Conservation (phyloP, 2,797 vertebrate genomes). For the Onychomys leucogaster region DNA sequence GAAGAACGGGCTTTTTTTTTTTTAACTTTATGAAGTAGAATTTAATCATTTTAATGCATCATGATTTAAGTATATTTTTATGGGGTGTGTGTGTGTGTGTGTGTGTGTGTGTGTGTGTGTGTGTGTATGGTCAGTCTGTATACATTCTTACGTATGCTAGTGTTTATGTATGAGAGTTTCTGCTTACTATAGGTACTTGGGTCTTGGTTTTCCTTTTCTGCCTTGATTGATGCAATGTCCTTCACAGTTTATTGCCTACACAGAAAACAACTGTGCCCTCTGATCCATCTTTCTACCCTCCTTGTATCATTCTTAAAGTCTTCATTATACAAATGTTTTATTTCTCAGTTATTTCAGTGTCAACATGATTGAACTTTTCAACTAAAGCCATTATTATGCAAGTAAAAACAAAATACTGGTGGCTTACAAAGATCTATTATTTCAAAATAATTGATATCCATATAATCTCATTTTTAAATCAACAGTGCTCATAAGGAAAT, state of each 20-base stretch:
- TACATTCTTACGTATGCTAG: not conserved
- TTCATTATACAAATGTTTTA: not conserved
- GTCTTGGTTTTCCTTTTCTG: not conserved
- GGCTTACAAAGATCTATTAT: not conserved
- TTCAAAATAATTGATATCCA: not conserved
- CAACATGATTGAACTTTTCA: not conserved
- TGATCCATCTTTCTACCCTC: not conserved
- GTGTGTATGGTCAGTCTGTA: not conserved
- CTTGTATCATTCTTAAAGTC: not conserved
- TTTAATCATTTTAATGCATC: not conserved
- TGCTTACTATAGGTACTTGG: not conserved
- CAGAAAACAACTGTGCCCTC: not conserved
- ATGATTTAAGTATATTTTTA: not conserved
- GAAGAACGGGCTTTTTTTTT: not conserved
- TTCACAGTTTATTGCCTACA: not conserved
- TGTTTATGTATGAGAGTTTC: not conserved
- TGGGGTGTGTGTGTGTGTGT: not conserved
- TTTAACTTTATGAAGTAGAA: not conserved
- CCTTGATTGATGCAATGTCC: not conserved
- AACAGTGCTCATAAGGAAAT: not conserved
- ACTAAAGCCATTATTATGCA: rapidly evolving
- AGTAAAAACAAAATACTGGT: not conserved
- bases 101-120: not conserved
- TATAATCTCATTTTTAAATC: not conserved
- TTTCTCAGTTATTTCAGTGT: not conserved